Percentiles rank a stretch among this genome's conserved stretches.
Conservation (phyloP, 2,113 vertebrate genomes). For the Podarcis muralis region DNA sequence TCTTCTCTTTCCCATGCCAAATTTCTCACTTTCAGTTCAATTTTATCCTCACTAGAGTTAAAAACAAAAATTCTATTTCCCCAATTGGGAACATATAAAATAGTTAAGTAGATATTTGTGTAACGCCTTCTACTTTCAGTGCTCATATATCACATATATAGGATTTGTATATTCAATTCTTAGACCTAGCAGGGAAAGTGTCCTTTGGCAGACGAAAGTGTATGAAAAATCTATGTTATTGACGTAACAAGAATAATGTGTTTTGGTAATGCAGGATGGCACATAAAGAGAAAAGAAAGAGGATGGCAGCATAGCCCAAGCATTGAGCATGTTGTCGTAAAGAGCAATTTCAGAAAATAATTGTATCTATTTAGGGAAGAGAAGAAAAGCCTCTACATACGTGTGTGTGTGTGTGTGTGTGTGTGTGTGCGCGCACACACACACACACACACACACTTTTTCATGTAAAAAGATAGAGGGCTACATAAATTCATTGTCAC, state of each 20-base stretch:
- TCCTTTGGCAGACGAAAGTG: neutral
- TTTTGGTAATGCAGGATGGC: no score
- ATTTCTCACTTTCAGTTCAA: fast-evolving
- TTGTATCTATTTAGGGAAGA: no score
- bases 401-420: no score
- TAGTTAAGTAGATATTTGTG: neutral
- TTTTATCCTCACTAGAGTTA: neutral
- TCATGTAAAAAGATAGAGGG: neutral
- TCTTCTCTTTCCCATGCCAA: neutral
- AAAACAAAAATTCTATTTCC: neutral
- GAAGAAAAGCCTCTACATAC: no score
- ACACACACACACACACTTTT: neutral
- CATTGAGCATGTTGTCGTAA: no score
- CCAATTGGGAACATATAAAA: neutral
- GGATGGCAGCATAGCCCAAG: neutral
- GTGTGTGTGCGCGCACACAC: no score
- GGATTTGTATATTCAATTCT: neutral
- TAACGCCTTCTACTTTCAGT: neutral
- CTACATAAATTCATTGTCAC: neutral
- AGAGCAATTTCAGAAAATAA: no score
- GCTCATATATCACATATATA: neutral
- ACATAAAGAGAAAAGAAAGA: neutral
- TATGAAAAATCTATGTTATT: neutral
- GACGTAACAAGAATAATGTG: no score
- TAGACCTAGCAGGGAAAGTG: neutral